Evolutionary conservation across 2,888 invertebrate species (phyloP).

Genomic region (Eristalis arbustorum): DNA sequence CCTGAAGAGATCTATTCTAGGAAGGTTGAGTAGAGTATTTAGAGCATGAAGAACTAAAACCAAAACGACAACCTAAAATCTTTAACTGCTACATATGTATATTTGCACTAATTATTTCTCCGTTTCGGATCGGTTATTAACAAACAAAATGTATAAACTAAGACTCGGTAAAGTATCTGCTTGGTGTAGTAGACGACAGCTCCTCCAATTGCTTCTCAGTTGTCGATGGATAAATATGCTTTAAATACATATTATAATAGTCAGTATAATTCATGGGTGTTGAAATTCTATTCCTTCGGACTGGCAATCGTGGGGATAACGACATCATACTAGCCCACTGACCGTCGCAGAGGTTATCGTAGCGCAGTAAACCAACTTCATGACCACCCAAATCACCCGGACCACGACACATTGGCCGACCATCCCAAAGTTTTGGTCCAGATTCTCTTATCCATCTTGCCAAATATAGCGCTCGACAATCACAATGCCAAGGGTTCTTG

Average conservation of each 20-base stretch:
- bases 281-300: slow-evolving; percentile 78
- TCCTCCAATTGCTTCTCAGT: slow-evolving; percentile 54
- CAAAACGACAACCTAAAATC: too few species aligned
- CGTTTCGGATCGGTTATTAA: too few species aligned
- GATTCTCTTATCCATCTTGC: slow-evolving; percentile 82
- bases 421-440: slow-evolving; percentile 81
- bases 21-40: too few species aligned
- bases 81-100: too few species aligned
- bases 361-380: slow-evolving; percentile 81
- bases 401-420: slow-evolving; percentile 81
- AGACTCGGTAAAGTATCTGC: neutral
- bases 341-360: slow-evolving; percentile 86
- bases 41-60: too few species aligned
- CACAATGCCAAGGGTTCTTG: slow-evolving; percentile 85
- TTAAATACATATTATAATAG: slow-evolving; percentile 79
- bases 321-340: slow-evolving; percentile 87
- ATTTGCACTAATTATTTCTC: too few species aligned
- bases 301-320: slow-evolving; percentile 78
- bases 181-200: slow-evolving; percentile 6
- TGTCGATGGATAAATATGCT: slow-evolving; percentile 77
- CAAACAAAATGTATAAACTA: neutral
- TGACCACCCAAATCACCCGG: slow-evolving; percentile 82
- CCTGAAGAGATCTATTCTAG: too few species aligned
- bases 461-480: slow-evolving; percentile 84
- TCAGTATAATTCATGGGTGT: slow-evolving; percentile 79